These are phyloP conservation scores for Homarus americanus DNA, from an alignment of 1,140 invertebrate genomes.

Conservation along the genomic window DNA sequence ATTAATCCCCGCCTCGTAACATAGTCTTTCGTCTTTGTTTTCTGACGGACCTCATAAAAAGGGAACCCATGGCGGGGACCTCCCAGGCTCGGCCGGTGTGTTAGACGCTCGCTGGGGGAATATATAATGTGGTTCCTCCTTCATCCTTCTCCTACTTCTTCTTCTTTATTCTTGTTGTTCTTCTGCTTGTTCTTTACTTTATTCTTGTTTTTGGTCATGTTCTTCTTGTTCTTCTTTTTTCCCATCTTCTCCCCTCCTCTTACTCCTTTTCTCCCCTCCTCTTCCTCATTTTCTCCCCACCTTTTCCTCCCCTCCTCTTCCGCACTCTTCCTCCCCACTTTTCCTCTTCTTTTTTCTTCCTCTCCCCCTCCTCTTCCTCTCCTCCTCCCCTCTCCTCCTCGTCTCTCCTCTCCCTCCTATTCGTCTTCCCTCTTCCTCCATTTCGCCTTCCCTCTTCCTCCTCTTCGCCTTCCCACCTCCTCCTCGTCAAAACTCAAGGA, in stretches of 20 bases:
- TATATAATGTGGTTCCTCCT: slow-evolving; percentile 1
- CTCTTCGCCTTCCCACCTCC: too few relatives aligned
- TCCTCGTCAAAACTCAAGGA: not conserved
- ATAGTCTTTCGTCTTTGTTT: slow-evolving; percentile 24
- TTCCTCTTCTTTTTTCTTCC: too few relatives aligned
- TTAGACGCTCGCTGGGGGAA: not conserved
- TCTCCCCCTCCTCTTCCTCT: too few relatives aligned
- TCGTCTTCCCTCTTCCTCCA: too few relatives aligned
- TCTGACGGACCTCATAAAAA: slow-evolving; percentile 14
- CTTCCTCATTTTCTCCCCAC: too few relatives aligned
- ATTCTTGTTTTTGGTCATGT: not conserved
- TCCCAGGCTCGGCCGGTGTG: not conserved
- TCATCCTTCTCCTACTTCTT: not conserved
- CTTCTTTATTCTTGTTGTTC: not conserved
- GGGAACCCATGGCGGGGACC: slow-evolving; percentile 25
- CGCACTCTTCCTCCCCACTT: too few relatives aligned
- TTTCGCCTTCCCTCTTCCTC: too few relatives aligned
- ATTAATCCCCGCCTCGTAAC: slow-evolving; percentile 15
- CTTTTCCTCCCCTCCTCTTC: too few relatives aligned
- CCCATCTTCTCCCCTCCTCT: not conserved
- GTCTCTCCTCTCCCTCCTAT: too few relatives aligned
- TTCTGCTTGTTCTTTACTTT: not conserved
- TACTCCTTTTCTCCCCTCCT: not conserved
- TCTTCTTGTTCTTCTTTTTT: not conserved
- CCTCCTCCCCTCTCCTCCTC: not conserved